Evolutionary conservation across 2,797 vertebrate genomes (phyloP).

Genomic region (Taeniopygia guttata): DNA sequence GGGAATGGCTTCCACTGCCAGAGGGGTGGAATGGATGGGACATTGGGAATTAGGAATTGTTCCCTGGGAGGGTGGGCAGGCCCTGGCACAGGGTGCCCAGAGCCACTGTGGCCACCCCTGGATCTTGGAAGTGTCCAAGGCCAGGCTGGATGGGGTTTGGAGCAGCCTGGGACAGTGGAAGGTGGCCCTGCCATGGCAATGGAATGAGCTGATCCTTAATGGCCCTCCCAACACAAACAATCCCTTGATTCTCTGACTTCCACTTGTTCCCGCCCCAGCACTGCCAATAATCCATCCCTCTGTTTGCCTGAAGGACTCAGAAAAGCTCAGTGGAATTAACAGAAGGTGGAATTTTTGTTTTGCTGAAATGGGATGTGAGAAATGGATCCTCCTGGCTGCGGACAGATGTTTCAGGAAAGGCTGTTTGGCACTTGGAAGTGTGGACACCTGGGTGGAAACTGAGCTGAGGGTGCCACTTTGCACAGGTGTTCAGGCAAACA

Average conservation of each 20-base stretch:
- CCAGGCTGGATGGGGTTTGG: background rate
- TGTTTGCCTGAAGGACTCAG: background rate
- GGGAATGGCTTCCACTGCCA: background rate
- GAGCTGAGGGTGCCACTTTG: background rate
- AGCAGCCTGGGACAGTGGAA: fast-evolving
- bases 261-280: fast-evolving
- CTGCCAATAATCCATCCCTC: background rate
- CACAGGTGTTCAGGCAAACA: background rate
- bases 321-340: background rate
- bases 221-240: background rate
- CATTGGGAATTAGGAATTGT: background rate
- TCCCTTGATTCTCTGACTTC: background rate
- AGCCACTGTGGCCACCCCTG: background rate
- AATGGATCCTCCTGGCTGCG: background rate
- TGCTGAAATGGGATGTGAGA: background rate
- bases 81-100: background rate
- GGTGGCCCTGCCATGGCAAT: background rate
- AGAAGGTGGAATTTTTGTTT: too few species aligned
- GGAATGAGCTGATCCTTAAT: too few species aligned
- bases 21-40: background rate
- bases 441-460: background rate
- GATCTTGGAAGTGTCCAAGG: background rate
- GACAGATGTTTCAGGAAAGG: background rate
- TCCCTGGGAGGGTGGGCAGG: background rate
- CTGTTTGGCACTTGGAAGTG: background rate